Base-by-base conservation (phyloP, 2,888 invertebrate species). In the Meandrusa payeni region DNA sequence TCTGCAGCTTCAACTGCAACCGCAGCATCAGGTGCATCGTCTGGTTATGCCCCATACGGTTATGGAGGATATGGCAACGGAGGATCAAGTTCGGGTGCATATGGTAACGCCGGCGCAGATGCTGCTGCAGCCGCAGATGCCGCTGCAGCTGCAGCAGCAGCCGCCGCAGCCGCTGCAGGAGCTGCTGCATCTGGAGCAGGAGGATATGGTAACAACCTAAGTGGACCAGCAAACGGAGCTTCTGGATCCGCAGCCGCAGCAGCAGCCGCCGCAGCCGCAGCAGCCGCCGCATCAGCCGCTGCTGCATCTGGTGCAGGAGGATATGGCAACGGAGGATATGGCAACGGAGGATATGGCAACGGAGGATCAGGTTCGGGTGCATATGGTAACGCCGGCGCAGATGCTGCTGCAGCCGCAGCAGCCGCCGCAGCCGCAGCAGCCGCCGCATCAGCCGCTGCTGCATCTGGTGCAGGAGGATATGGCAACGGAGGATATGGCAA, bases 221-320 rank as follows among this genome's bases (percentile, higher is more conserved):
- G 2, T 5, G 27, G 27, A 2, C n/a, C n/a, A n/a, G n/a, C n/a
- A n/a, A n/a, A n/a, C n/a, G n/a, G n/a, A n/a, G n/a, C n/a, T n/a
- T n/a, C n/a, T n/a, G n/a, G n/a, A n/a, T n/a, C n/a, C n/a, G n/a
- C n/a, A n/a, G n/a, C n/a, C n/a, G n/a, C n/a, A n/a, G n/a, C n/a
- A n/a, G 50, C 33, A 24, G 23, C 23, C 1, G 19, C 37, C 19
- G 10, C 10, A 1, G 41, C 46, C 11, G 32, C 41, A 5, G 27
- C 36, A 6, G 11, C 46, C 2, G 38, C 38, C 20, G 41, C 51
- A 15, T 44, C 52, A 5, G 20, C 50, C 4, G 15, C 34, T 13
- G 26, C 41, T 9, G 46, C 41, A 32, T 12, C 12, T 7, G 13
- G 13, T 3, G 12, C 28, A 3, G n/a, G n/a, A 22, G 4, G 4